Evolutionary conservation across 2,888 invertebrate species (phyloP).

Genomic region (Phyllotreta striolata): DNA sequence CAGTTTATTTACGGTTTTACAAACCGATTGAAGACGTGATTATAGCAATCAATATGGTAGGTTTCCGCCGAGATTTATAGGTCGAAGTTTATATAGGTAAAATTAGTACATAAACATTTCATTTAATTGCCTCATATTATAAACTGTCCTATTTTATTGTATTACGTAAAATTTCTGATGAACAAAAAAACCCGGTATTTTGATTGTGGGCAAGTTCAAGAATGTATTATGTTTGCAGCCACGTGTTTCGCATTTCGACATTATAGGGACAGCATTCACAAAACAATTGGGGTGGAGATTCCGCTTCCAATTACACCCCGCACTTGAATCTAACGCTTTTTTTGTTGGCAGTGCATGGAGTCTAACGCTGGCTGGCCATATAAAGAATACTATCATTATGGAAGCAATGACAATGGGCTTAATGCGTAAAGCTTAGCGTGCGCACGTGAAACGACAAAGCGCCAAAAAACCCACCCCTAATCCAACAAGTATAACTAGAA

Average conservation of each 20-base stretch:
- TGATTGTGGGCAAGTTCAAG: too few relatives aligned
- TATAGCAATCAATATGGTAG: too few relatives aligned
- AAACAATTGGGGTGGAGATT: slow-evolving; percentile 6
- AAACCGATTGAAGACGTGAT: too few relatives aligned
- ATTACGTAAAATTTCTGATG: too few relatives aligned
- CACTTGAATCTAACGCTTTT: slow-evolving; percentile 44
- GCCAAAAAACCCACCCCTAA: slow-evolving; percentile 59
- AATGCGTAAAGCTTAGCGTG: slow-evolving; percentile 52
- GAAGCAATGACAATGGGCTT: slow-evolving; percentile 55
- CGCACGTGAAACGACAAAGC: slow-evolving; percentile 61
- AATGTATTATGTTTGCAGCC: not conserved
- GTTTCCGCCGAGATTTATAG: too few relatives aligned
- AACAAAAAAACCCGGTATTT: too few relatives aligned
- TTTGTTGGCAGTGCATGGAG: slow-evolving; percentile 33
- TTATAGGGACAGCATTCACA: slow-evolving; percentile 4
- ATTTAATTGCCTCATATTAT: too few relatives aligned
- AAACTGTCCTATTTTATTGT: too few relatives aligned
- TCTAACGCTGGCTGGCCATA: slow-evolving; percentile 44
- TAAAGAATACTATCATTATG: slow-evolving; percentile 58
- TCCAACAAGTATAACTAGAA: slow-evolving; percentile 62
- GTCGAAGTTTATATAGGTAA: too few relatives aligned
- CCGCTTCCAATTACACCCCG: slow-evolving; percentile 23
- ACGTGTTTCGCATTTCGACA: not conserved
- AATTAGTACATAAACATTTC: too few relatives aligned
- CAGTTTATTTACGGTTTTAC: too few relatives aligned